Base-by-base conservation (phyloP, 2,888 invertebrate species). In the Drosophila melanosoma region DNA sequence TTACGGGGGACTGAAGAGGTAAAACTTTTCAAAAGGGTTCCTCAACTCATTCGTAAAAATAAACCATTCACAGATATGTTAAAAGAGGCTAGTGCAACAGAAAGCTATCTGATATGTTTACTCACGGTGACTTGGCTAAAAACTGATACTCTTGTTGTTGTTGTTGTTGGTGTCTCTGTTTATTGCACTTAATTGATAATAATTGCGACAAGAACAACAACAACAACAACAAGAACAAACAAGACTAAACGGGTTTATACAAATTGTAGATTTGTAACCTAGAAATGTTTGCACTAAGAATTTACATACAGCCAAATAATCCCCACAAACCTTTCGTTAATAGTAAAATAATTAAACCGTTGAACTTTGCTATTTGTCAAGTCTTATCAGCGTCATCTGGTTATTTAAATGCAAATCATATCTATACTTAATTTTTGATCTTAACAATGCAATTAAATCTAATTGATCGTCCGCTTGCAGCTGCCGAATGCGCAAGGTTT, bases 111-210 rank as follows among this genome's bases (percentile, higher is more conserved):
- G 74, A 75, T 81, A 65, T 83, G 74, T 84, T 84, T 78, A 76
- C 63, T 78, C 78, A 86, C 70, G 67, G 76, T 86, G 88, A 87
- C 89, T 61, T 54, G 54, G 73, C 79, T 65, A 71, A 83, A 85
- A 79, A 15, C 15, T 10, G 29, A 68, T 60, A 36, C 59, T 65
- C 54, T 67, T 45, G 23, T 69, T 69, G 54, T 57, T 59, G 54
- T 57, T 59, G 58, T 62, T 49, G 23, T 52, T 58, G 29, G 11
- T 51, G 33, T n/a, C 33, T 58, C 59, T 64, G n/a, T 60, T 60
- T 56, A 67, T 54, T 53, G 54, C 59, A 79, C 67, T 83, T 89
- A 89, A 88, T 88, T 89, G 82, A 65, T 42, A 75, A 70, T 89
- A 89, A 88, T 88, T 89, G 81, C 78, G 45, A 42, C 63, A 65